Percentiles rank a stretch among this genome's conserved stretches.
phyloP scores from a whole-genome alignment of 2,797 vertebrate genomes.

The Acrossocheilus wenchowensis region DNA sequence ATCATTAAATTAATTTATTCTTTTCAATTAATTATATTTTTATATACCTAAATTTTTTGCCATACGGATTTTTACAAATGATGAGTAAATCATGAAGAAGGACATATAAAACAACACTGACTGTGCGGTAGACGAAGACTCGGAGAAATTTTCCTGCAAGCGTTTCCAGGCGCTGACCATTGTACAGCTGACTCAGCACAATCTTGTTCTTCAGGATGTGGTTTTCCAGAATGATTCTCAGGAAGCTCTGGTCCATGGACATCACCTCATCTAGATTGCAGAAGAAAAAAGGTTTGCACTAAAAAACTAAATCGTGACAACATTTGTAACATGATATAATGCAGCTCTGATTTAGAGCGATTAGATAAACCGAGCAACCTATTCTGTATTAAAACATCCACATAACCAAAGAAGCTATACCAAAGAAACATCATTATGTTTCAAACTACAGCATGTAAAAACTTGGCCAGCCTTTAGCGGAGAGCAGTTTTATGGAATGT shows the following conservation, averaged over 20 bases:
- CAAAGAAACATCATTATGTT: not conserved
- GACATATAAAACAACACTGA: conserved; percentile 73
- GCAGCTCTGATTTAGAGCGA: not conserved
- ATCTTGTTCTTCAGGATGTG: conserved; percentile 92
- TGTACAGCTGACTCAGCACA: conserved; percentile 88
- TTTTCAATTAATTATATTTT: not conserved
- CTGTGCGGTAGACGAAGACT: conserved; percentile 97
- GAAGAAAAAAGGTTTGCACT: not conserved
- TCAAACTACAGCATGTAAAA: conserved; percentile 23
- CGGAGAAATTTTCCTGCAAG: conserved; percentile 88
- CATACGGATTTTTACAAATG: not conserved
- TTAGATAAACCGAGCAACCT: not conserved
- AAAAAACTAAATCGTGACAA: not conserved
- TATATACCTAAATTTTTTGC: not conserved
- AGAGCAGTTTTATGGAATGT: conserved; percentile 2
- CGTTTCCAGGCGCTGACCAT: conserved; percentile 92
- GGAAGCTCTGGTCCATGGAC: conserved; percentile 86
- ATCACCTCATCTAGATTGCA: conserved; percentile 82
- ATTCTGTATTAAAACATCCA: not conserved
- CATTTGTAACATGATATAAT: not conserved
- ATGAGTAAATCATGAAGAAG: not conserved
- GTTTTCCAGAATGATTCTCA: conserved; percentile 89
- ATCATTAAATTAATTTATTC: not conserved
- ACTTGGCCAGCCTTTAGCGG: not conserved
- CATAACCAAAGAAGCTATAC: not conserved